Evolutionary conservation across 2,888 invertebrate genomes (phyloP), one percentile per base, ranked within the genome.

Genomic region (Hybos culiciformis): DNA sequence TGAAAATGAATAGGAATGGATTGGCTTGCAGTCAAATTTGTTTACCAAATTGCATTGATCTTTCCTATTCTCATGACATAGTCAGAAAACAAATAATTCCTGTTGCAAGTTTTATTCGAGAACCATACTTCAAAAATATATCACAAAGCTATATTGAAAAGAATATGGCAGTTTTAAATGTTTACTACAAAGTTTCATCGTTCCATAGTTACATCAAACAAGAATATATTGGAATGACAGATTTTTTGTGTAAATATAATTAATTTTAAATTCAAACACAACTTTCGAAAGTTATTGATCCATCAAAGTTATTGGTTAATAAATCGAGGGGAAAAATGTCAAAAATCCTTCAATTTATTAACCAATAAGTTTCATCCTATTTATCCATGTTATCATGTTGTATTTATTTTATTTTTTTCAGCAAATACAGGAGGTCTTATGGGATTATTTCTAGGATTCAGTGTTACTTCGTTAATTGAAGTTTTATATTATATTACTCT

Each of bases 371-470:
- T n/a, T n/a, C n/a, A n/a, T n/a, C n/a, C 14, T 38, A 9, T 14
- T 14, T 6, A 15, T 5, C 8, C 17, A 8, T 32, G 24, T 24
- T 24, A 11, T 8, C 24, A 24, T 24, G 11, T 11, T 8, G 24
- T 31, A 14, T 9, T 32, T 19, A n/a, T 20, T 5, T 14, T 26
- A 41, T 8, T 26, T 15, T 7, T 3, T 17, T 15, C 23, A 63
- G 86, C 86, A 1, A 85, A 82, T 57, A 82, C 83, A 1, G 86
- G 86, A n/a, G 87, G 86, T 2, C 67, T 87, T 3, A 66, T 87
- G 9, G 84, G 86, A 0, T 70, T 87, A 0, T 87, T 84, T 60
- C 75, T 86, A 75, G 87, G 87, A 3, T 86, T 87, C 61, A 86
- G 86, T 57, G 77, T 85, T 54, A 73, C 87, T 59, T 86, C 86